Evolutionary conservation across 2,113 vertebrate species (phyloP), one percentile per base, ranked within the genome.

Genomic region (Otis tarda): DNA sequence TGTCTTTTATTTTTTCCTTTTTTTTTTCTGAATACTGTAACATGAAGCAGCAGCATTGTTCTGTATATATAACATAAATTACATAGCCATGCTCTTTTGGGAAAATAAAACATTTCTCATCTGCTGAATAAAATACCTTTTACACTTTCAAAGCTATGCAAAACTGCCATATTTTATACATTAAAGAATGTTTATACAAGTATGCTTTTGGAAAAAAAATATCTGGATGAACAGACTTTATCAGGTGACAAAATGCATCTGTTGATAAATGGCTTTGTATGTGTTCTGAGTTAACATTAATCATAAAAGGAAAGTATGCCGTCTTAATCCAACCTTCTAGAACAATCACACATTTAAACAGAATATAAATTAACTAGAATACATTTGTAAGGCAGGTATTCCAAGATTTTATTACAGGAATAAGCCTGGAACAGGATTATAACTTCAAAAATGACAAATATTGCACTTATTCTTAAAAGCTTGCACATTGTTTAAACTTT

Each of bases 31-130:
- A 75, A 50, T 78, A 37, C 33, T 87, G n/a, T 63, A 73, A 82
- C 37, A 52, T 2, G 1, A 69, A 93, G 30, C 37, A 83, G 30
- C n/a, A 92, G 68, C 93, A 70, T 94, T 93, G 30, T 82, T 91
- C 81, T 63, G 30, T 92, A 74, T 82, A 97, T 97, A 94, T 94
- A 95, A 91, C 74, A 93, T 96, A 95, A 97, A 95, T 96, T 96
- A 95, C 35, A 69, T n/a, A 83, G 30, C 43, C 47, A 50, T 74
- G 45, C 13, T 90, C 56, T 92, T 90, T 73, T 63, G 55, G 71
- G 81, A 96, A 95, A 96, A 97, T 76, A 95, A 87, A 93, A 39
- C 41, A 82, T 95, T 96, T 95, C 85, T 95, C 89, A 95, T 95
- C 80, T 94, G 60, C 50, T 83, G 68, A 79, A 95, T 79, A 82